A percentile compares a stretch with the other conserved stretches of the same genome.
Conservation (phyloP, 1,140 invertebrate genomes). For the Gryon sp. region DNA sequence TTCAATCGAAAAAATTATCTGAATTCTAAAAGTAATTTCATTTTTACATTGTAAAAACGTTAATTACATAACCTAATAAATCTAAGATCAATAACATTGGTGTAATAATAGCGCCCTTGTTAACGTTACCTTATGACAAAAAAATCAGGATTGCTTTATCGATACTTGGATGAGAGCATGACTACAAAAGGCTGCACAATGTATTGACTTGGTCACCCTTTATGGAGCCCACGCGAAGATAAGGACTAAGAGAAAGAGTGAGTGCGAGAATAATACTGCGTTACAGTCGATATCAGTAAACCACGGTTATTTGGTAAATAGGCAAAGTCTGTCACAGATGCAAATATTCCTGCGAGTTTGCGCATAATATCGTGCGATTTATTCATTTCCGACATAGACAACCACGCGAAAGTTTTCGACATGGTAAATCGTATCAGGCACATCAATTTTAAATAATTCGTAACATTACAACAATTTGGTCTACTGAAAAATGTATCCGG, state of each 20-base stretch:
- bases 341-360: slow-evolving; percentile 55
- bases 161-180: slow-evolving; percentile 52
- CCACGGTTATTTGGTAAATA: slow-evolving; percentile 66
- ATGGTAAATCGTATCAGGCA: slow-evolving; percentile 26
- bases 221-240: slow-evolving; percentile 35
- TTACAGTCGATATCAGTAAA: slow-evolving; percentile 62
- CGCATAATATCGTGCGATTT: slow-evolving; percentile 67
- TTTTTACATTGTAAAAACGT: slow-evolving; percentile 3
- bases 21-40: too few relatives aligned
- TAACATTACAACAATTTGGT: slow-evolving; percentile 8
- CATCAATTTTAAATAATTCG: slow-evolving; percentile 44
- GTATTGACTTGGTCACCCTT: slow-evolving; percentile 58
- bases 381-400: slow-evolving; percentile 63
- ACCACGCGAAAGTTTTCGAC: slow-evolving; percentile 22
- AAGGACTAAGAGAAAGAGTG: slow-evolving; percentile 35
- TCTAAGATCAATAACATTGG: slow-evolving; percentile 36
- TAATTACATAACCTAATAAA: slow-evolving; percentile 41
- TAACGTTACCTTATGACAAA: slow-evolving; percentile 32
- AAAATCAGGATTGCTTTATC: slow-evolving; percentile 56
- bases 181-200: slow-evolving; percentile 62
- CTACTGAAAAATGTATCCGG: neutral
- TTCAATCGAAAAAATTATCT: too few relatives aligned
- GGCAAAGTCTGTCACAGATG: slow-evolving; percentile 43
- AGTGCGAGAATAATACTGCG: slow-evolving; percentile 5
- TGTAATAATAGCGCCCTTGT: slow-evolving; percentile 42